Conservation (phyloP, 2,888 invertebrate species). For the Biston stratarius region DNA sequence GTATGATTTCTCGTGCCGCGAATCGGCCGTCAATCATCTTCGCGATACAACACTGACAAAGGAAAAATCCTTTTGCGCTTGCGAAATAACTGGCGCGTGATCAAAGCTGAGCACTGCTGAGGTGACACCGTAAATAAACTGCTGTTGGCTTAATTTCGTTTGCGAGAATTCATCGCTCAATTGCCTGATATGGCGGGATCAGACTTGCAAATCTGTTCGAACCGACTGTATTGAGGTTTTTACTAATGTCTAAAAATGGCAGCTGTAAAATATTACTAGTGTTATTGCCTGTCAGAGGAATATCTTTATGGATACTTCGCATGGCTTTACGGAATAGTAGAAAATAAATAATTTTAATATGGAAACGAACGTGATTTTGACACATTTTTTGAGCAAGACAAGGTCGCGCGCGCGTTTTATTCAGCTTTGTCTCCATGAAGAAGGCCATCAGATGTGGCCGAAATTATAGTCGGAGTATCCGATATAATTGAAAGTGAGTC, state of each 20-base stretch:
- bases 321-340: too few species aligned
- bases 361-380: too few species aligned
- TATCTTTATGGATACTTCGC: constrained; percentile 8
- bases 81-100: constrained; percentile 73
- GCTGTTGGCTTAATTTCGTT: constrained; percentile 78
- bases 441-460: too few species aligned
- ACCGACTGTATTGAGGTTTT: constrained; percentile 34
- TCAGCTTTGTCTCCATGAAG: too few species aligned
- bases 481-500: too few species aligned
- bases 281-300: constrained; percentile 21
- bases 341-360: too few species aligned
- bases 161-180: constrained; percentile 62
- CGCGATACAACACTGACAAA: constrained; percentile 79
- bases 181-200: constrained; percentile 50
- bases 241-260: constrained; percentile 39
- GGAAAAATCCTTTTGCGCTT: constrained; percentile 80
- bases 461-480: too few species aligned
- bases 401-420: too few species aligned
- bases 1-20: constrained; percentile 72
- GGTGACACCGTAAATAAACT: constrained; percentile 72
- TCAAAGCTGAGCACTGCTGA: constrained; percentile 66
- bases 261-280: constrained; percentile 31
- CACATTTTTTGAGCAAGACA: too few species aligned
- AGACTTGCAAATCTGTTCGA: constrained; percentile 47
- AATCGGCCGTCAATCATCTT: constrained; percentile 81